phyloP scores from a whole-genome alignment of 2,797 vertebrate species.

The Monodelphis domestica region DNA sequence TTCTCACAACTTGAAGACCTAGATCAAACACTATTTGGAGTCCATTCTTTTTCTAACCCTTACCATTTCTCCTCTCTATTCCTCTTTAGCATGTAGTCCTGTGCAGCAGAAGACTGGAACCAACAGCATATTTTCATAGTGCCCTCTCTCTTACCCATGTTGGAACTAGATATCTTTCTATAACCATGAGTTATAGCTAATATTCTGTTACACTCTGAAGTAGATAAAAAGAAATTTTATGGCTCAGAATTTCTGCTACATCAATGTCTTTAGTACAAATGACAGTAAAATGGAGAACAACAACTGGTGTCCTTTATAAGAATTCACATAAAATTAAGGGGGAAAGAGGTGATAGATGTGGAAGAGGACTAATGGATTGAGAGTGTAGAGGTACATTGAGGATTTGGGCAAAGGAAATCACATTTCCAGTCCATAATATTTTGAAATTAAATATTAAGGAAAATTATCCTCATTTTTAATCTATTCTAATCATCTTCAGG shows the following conservation, averaged over 20 bases:
- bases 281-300: neutral
- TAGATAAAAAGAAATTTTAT: neutral
- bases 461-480: neutral
- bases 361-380: neutral
- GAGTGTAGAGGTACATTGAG: neutral
- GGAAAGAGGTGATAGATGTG: neutral
- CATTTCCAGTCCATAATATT: neutral
- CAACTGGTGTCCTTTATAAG: neutral
- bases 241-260: neutral
- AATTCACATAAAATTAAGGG: neutral
- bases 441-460: neutral
- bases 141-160: neutral
- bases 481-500: neutral
- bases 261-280: neutral
- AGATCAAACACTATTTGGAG: neutral
- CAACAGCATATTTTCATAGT: neutral
- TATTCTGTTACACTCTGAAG: neutral
- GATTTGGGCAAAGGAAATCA: neutral
- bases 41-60: neutral
- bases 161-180: neutral
- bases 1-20: neutral
- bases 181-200: neutral
- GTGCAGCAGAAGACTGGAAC: neutral
- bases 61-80: neutral
- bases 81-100: neutral